phyloP scores from a whole-genome alignment of 2,888 invertebrate genomes.

The Prostheceraeus crozeri region DNA sequence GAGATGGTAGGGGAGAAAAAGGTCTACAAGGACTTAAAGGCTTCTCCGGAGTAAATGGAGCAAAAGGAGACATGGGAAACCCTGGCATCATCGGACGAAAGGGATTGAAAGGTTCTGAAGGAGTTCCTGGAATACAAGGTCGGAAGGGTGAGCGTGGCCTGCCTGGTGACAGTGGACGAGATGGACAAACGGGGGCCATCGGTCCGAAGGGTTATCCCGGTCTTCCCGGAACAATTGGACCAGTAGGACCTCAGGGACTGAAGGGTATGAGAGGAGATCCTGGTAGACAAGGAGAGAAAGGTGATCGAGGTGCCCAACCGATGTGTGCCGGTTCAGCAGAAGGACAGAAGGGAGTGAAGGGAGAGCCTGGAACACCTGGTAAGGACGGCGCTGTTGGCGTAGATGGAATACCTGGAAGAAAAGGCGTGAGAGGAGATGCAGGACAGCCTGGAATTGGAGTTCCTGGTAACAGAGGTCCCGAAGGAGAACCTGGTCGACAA shows the following conservation, averaged over 20 bases:
- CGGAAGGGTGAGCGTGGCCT: conserved; percentile 26
- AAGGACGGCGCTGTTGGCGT: too few relatives aligned
- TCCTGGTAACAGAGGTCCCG: too few relatives aligned
- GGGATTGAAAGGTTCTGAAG: background rate
- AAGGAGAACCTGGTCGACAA: too few relatives aligned
- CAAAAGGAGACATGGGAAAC: background rate
- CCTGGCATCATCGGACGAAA: background rate
- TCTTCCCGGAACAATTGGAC: background rate
- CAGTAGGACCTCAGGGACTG: conserved; percentile 31
- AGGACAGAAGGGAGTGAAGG: background rate
- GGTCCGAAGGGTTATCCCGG: too few relatives aligned
- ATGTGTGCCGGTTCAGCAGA: too few relatives aligned
- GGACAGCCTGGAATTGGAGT: too few relatives aligned
- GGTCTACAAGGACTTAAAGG: conserved; percentile 31
- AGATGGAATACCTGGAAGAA: too few relatives aligned
- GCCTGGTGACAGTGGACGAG: too few relatives aligned
- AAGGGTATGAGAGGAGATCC: conserved; percentile 31
- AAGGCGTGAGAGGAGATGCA: too few relatives aligned
- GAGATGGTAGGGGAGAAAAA: background rate
- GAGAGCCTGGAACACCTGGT: conserved; percentile 31
- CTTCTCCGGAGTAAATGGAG: too few relatives aligned
- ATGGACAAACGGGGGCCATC: too few relatives aligned
- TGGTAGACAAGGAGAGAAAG: conserved; percentile 8
- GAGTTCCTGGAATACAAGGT: conserved; percentile 4
- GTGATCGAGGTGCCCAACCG: background rate